Evolutionary conservation across 2,888 invertebrate species (phyloP).

Genomic region (Andrena bicolor): DNA sequence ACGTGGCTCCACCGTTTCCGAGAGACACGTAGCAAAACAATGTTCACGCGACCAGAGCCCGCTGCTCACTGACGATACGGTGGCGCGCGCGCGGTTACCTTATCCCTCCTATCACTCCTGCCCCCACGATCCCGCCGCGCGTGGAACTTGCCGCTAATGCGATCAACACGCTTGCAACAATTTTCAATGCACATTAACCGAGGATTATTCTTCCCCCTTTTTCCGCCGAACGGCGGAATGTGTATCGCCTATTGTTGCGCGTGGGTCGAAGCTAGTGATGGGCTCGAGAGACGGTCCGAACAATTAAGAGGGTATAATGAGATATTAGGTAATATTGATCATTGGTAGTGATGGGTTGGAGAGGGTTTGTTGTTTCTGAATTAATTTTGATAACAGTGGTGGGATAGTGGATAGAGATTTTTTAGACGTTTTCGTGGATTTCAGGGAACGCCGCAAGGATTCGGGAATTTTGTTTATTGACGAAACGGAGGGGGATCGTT

Average conservation of each 20-base stretch:
- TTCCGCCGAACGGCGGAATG: not conserved
- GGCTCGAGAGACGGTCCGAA: no score
- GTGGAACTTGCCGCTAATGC: conserved; percentile 21
- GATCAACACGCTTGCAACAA: not conserved
- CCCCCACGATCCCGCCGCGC: not conserved
- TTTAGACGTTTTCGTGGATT: no score
- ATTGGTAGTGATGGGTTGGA: no score
- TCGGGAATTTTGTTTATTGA: not conserved
- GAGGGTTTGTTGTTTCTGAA: no score
- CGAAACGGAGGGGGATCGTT: not conserved
- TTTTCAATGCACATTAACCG: not conserved
- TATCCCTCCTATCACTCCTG: conserved; percentile 20
- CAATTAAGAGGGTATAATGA: no score
- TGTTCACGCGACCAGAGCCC: conserved; percentile 75
- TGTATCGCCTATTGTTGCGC: no score
- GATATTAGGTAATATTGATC: no score
- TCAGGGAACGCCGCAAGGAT: no score
- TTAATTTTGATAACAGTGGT: no score
- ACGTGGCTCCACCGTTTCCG: conserved; percentile 71
- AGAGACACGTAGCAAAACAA: conserved; percentile 58
- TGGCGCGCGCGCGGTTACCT: conserved; percentile 35
- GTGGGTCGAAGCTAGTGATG: no score
- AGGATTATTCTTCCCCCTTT: not conserved
- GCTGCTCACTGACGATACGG: conserved; percentile 77
- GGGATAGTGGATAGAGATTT: no score